Conservation (phyloP, 2,113 vertebrate species). For the Haemorhous mexicanus region DNA sequence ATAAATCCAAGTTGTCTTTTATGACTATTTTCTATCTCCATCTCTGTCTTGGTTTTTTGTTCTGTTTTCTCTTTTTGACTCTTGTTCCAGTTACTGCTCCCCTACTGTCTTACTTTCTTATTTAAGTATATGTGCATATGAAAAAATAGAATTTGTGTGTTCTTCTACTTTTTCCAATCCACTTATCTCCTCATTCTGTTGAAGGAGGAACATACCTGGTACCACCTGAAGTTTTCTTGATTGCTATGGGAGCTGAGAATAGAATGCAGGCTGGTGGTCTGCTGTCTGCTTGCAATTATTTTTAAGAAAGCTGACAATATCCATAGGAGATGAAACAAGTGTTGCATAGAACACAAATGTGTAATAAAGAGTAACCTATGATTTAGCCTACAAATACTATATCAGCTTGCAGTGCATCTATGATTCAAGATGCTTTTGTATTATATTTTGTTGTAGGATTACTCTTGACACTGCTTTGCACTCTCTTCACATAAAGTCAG, state of each 20-base stretch:
- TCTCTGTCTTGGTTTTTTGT: not conserved
- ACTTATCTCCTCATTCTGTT: not conserved
- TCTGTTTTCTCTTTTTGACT: not conserved
- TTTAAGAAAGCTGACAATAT: not conserved
- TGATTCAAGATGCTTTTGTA: not conserved
- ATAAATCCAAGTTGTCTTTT: not conserved
- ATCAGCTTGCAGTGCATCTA: not conserved
- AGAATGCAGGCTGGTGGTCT: not conserved
- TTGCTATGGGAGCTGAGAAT: not conserved
- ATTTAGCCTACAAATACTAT: not conserved
- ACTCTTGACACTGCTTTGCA: not conserved
- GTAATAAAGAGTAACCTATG: not conserved
- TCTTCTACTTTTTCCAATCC: not conserved
- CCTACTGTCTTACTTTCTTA: not conserved
- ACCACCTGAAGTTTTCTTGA: not conserved
- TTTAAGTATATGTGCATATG: not conserved
- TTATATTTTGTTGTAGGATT: not conserved
- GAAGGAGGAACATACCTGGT: not conserved
- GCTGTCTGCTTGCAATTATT: not conserved
- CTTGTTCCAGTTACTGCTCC: not conserved
- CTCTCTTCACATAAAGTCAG: not conserved
- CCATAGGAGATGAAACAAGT: not conserved
- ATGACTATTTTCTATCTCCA: not conserved
- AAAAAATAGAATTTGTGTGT: not conserved
- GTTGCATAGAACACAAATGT: not conserved